These are phyloP conservation scores for Amyelois transitella DNA, from an alignment of 1,140 invertebrate genomes.

Conservation along the genomic window DNA sequence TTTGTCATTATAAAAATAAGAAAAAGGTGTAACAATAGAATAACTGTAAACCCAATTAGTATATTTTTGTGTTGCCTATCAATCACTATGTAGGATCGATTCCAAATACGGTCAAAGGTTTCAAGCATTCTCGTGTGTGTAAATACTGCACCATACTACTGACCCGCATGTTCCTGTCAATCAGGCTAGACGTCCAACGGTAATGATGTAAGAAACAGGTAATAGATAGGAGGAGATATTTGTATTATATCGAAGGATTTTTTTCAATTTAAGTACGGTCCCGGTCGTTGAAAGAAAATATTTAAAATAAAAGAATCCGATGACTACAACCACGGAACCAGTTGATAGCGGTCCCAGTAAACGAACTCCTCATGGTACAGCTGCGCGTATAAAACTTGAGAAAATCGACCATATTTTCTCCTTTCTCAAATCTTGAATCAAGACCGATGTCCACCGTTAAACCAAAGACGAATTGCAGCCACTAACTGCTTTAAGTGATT, in stretches of 20 bases:
- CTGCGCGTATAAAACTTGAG: too few species aligned
- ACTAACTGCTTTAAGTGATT: neutral
- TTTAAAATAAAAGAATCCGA: too few species aligned
- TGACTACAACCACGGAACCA: too few species aligned
- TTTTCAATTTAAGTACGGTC: too few species aligned
- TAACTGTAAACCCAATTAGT: constrained; percentile 9
- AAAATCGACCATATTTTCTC: neutral
- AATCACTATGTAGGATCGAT: constrained; percentile 21
- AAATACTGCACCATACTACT: constrained; percentile 28
- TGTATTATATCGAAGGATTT: too few species aligned
- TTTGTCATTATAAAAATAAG: too few species aligned
- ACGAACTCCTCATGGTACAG: too few species aligned
- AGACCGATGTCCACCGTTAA: neutral
- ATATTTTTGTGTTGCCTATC: constrained; percentile 14
- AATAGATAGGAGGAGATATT: neutral
- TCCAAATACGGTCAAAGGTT: constrained; percentile 36
- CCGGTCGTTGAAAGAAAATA: too few species aligned
- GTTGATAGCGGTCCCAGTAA: too few species aligned
- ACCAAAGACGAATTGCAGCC: neutral
- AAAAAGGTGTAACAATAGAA: constrained; percentile 1
- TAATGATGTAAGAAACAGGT: neutral
- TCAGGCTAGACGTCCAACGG: constrained; percentile 16
- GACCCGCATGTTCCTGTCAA: constrained; percentile 49
- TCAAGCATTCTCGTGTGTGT: constrained; percentile 9
- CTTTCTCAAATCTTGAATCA: neutral